phyloP scores from a whole-genome alignment of 2,888 invertebrate genomes.

The Cactoblastis cactorum region DNA sequence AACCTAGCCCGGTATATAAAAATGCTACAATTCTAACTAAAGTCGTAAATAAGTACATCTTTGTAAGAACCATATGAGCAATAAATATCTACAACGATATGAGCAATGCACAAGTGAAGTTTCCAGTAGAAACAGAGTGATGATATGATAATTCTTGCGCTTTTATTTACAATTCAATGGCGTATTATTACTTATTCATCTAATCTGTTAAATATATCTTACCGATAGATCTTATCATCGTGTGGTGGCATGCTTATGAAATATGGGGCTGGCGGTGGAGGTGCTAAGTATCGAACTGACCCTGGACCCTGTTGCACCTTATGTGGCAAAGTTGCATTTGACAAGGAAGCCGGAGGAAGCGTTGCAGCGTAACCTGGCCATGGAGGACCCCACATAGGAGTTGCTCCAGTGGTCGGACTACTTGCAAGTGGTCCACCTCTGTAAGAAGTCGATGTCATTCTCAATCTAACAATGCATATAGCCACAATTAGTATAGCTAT shows the following conservation, averaged over 20 bases:
- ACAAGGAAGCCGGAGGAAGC: conserved; percentile 79
- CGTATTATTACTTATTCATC: conserved; percentile 15
- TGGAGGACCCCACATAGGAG: conserved; percentile 79
- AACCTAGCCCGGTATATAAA: conserved; percentile 35
- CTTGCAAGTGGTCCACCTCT: conserved; percentile 83
- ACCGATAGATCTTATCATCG: conserved; percentile 83
- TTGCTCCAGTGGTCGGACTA: conserved; percentile 80
- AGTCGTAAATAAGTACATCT: conserved; percentile 15
- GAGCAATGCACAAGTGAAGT: conserved; percentile 28
- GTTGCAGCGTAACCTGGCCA: conserved; percentile 80
- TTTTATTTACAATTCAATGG: conserved; percentile 41
- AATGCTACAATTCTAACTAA: conserved; percentile 10
- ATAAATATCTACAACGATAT: conserved; percentile 53
- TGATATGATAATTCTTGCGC: conserved; percentile 33
- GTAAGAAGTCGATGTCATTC: conserved; percentile 84
- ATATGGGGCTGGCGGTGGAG: conserved; percentile 82
- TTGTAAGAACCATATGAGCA: conserved; percentile 19
- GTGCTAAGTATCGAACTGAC: conserved; percentile 77
- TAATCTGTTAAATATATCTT: conserved; percentile 32
- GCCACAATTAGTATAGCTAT: conserved; percentile 92
- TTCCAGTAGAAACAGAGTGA: conserved; percentile 20
- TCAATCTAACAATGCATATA: conserved; percentile 91
- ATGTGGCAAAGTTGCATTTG: conserved; percentile 83
- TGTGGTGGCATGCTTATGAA: conserved; percentile 81
- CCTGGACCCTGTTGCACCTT: conserved; percentile 79